These are phyloP conservation scores for Pristionchus arcanus DNA, from an alignment of 2,888 invertebrate species.

Conservation along the genomic window DNA sequence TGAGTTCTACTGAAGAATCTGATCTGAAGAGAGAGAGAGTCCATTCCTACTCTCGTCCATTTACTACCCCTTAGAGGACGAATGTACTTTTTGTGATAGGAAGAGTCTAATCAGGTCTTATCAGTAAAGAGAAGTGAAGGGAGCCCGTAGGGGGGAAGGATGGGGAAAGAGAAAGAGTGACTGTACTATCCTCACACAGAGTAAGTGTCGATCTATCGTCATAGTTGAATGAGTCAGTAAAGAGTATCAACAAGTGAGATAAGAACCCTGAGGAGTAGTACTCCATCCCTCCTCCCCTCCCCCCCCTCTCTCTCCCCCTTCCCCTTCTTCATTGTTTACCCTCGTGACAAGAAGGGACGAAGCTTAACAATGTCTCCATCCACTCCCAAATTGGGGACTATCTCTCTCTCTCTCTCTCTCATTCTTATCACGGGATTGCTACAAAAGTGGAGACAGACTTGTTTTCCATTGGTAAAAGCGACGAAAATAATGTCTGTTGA, in stretches of 20 bases:
- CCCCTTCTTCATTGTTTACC: neutral
- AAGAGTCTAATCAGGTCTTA: conserved; percentile 10
- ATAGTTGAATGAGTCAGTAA: conserved; percentile 13
- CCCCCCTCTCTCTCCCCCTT: neutral
- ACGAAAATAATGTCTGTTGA: neutral
- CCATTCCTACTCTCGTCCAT: neutral
- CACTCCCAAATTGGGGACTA: neutral
- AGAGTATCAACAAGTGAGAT: neutral
- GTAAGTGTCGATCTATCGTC: conserved; percentile 16
- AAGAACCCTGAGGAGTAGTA: conserved; percentile 7
- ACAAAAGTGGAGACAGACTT: conserved; percentile 23
- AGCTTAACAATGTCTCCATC: conserved; percentile 21
- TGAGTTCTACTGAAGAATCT: conserved; percentile 56
- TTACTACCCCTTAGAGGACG: neutral
- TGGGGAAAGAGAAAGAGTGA: neutral
- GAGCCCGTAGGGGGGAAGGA: neutral
- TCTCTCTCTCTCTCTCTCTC: conserved; percentile 10
- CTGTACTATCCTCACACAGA: neutral
- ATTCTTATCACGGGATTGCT: neutral
- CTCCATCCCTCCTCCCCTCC: conserved; percentile 14
- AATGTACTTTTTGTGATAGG: neutral
- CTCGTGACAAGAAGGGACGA: conserved; percentile 17
- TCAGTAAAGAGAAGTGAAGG: neutral
- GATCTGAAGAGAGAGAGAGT: neutral
- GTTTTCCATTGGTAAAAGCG: neutral